phyloP scores from a whole-genome alignment of 2,113 vertebrate genomes.

The Rafetus swinhoei region DNA sequence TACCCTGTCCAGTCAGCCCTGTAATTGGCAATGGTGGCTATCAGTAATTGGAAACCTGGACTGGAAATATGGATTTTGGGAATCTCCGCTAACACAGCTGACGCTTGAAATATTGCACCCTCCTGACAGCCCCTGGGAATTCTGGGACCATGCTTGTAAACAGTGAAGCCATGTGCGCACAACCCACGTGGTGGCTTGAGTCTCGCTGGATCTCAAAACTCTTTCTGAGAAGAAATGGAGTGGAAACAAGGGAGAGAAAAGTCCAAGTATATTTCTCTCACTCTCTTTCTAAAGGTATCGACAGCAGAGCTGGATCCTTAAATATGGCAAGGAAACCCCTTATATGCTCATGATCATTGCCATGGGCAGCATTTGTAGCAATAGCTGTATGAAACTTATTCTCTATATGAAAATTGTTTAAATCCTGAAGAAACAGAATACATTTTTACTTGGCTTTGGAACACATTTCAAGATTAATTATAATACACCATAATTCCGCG shows the following conservation, averaged over 20 bases:
- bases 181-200: background rate
- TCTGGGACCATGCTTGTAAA: slow-evolving; percentile 73
- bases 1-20: background rate
- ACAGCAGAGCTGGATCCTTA: background rate
- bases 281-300: background rate
- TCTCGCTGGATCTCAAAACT: slow-evolving; percentile 1
- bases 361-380: background rate
- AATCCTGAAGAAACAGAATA: background rate
- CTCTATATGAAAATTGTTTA: background rate
- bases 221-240: background rate
- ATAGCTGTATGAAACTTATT: background rate
- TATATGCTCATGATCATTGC: background rate
- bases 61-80: background rate
- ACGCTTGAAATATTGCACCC: slow-evolving; percentile 9
- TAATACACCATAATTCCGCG: background rate
- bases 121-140: slow-evolving; percentile 6
- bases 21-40: background rate
- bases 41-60: rapidly evolving
- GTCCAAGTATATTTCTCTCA: rapidly evolving
- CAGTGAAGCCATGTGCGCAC: background rate
- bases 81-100: rapidly evolving
- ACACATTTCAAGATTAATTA: slow-evolving; percentile 2
- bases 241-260: background rate
- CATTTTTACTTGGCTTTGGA: slow-evolving; percentile 46
- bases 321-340: background rate